Evolutionary conservation across 2,888 invertebrate genomes (phyloP), one percentile per base, ranked within the genome.

Genomic region (Stenchaetothrips biformis): DNA sequence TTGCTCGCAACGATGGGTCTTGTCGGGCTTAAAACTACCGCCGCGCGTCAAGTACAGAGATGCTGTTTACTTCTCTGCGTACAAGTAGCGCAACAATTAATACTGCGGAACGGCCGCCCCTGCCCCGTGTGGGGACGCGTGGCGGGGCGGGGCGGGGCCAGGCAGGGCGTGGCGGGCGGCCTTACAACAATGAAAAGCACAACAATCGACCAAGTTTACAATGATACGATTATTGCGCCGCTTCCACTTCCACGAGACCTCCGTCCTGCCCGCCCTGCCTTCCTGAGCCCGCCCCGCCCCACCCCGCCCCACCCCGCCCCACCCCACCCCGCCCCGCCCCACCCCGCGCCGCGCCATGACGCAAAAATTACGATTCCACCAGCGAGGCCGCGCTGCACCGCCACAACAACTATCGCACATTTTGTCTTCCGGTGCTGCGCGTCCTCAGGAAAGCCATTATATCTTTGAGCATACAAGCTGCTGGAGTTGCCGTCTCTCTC

Each of bases 41-140:
- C 53, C 8, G 11, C 67, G 25, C 25, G 67, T 74, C 67, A 74
- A 74, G 67, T 74, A 74, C 67, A 74, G 67, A 74, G 67, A 74
- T 74, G 67, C 67, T 74, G 67, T 74, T 74, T 74, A 74, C 67
- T 74, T 74, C 67, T 74, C 67, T 21, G 11, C 67, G 67, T 74
- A 74, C 67, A 74, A 74, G 67, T 74, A 74, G 25, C 67, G 67
- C 67, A 74, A 74, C 67, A 74, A 74, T 74, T 74, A 74, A 74
- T 74, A 74, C 67, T 74, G 67, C 67, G 67, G 67, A 74, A 74
- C 67, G 67, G 25, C 67, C 67, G 2, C 37, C 37, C 4, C 1
- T 4, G 2, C 37, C 4, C 37, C 25, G 67, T 74, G 67, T 25
- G 67, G 25, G 67, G 67, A 74, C 67, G 59, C 53, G 53, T 53